These are phyloP conservation scores for Lithophane socia DNA, from an alignment of 2,888 invertebrate genomes.

Conservation along the genomic window DNA sequence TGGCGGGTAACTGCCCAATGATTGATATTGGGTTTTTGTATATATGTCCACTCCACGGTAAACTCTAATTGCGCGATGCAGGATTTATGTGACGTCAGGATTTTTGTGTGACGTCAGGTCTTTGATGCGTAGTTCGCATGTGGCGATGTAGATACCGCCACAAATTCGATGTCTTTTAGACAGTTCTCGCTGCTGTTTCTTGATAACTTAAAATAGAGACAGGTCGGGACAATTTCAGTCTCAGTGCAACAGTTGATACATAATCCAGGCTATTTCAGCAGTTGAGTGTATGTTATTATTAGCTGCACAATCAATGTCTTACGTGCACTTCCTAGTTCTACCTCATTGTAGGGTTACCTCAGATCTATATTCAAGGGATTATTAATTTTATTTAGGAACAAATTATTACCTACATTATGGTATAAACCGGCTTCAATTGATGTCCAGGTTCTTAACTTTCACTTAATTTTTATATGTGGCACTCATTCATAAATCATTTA, in stretches of 20 bases:
- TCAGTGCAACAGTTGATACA: neutral
- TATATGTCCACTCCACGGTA: too few species aligned
- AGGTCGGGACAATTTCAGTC: neutral
- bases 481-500: too few species aligned
- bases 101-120: too few species aligned
- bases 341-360: constrained; percentile 6
- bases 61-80: too few species aligned
- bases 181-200: neutral
- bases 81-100: too few species aligned
- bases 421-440: neutral
- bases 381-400: neutral
- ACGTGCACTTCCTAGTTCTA: neutral
- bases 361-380: neutral
- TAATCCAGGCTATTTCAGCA: neutral
- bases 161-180: too few species aligned
- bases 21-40: too few species aligned
- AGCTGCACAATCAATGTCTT: neutral
- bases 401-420: neutral
- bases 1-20: too few species aligned
- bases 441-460: neutral
- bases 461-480: neutral
- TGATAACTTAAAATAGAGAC: neutral
- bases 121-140: too few species aligned
- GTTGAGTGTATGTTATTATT: neutral
- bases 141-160: too few species aligned